Conservation (phyloP, 2,888 invertebrate genomes). For the Galerucella pusilla region DNA sequence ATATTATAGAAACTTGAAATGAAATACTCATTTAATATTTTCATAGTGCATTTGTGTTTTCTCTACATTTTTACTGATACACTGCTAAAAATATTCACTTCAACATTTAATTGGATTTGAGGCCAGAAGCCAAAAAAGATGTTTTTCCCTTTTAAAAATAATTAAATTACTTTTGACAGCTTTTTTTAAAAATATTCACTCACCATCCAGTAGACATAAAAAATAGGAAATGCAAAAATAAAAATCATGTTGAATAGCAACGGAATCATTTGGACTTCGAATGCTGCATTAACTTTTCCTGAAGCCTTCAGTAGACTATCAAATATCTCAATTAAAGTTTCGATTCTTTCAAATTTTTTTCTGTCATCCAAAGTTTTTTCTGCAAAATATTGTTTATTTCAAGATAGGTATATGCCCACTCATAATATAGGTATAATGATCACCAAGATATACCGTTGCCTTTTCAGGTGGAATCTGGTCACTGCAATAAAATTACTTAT, state of each 20-base stretch:
- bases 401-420: too few species aligned
- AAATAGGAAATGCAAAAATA: conserved; percentile 42
- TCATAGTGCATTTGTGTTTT: background rate
- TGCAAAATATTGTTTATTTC: background rate
- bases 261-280: conserved; percentile 39
- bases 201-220: conserved; percentile 47
- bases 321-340: conserved; percentile 12
- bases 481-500: too few species aligned
- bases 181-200: conserved; percentile 9
- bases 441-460: too few species aligned
- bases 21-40: too few species aligned
- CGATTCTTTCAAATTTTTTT: conserved; percentile 2
- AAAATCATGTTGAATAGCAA: conserved; percentile 41
- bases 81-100: background rate
- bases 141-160: background rate
- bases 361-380: background rate
- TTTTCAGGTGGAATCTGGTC: too few species aligned
- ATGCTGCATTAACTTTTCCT: conserved; percentile 38
- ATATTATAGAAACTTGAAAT: too few species aligned
- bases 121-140: conserved; percentile 2
- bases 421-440: too few species aligned
- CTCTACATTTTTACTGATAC: background rate
- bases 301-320: conserved; percentile 3
- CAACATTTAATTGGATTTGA: conserved; percentile 24
- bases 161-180: background rate